These are phyloP conservation scores for Proteles cristata DNA, from an alignment of 2,113 vertebrate genomes.

Conservation along the genomic window DNA sequence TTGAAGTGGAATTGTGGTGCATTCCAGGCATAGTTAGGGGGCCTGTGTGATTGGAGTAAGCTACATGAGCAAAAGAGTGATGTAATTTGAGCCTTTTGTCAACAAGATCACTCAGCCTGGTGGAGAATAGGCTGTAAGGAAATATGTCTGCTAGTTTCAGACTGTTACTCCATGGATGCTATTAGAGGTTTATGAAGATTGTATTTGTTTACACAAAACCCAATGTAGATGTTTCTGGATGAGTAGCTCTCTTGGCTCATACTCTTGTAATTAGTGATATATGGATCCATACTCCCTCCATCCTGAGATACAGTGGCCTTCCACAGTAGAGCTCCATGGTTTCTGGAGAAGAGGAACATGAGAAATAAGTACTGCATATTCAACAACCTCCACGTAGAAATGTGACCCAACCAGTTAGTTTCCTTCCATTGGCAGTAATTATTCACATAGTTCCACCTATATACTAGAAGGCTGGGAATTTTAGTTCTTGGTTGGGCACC, in stretches of 20 bases:
- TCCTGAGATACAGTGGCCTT: neutral
- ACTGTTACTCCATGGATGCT: too few species aligned
- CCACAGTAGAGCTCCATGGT: neutral
- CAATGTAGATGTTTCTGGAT: neutral
- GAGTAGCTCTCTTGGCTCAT: neutral
- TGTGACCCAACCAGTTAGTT: neutral
- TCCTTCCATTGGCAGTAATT: neutral
- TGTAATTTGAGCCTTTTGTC: neutral
- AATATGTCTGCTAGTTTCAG: neutral
- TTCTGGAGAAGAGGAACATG: neutral
- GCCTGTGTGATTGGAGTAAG: neutral
- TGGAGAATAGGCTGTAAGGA: neutral
- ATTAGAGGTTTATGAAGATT: neutral
- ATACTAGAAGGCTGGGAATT: neutral
- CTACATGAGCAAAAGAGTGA: neutral
- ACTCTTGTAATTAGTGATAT: neutral
- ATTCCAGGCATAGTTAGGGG: neutral
- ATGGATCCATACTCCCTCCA: neutral
- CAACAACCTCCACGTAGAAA: neutral
- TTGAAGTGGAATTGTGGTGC: neutral
- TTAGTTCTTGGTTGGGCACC: neutral
- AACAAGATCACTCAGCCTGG: neutral
- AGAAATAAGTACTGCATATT: neutral
- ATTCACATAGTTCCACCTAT: neutral
- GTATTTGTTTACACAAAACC: neutral